Base-by-base conservation (phyloP, 1,140 invertebrate genomes). In the Linepithema humile region DNA sequence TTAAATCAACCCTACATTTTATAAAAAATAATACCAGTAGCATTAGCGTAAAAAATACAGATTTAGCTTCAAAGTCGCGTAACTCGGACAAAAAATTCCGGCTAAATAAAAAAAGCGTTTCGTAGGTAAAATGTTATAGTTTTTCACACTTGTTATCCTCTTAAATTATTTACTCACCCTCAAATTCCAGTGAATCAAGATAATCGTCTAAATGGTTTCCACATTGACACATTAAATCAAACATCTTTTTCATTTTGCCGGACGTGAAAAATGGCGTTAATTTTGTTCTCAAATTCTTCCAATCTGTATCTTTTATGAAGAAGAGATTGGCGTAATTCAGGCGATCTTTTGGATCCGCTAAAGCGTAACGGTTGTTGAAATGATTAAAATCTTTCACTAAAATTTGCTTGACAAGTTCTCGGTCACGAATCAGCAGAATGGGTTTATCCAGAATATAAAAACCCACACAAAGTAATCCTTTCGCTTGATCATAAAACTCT, bases 341-440 rank as follows among this genome's bases (percentile, higher is more conserved):
- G 12, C 84, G 75, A 75, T 93, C 92, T 0, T 43, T 20, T 17
- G 35, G 89, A 84, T 91, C 78, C 0, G 91, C 65, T 0, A 4
- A 12, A 0, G 67, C 38, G 4, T 88, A 89, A 65, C 92, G 90
- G 38, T 95, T 91, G 0, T 62, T 9, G 55, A 95, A 95, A n/a
- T 92, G 78, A 57, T 92, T 85, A 72, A 95, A 95, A 67, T 95
- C 95, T 78, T 95, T 95, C 1, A 95, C 88, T 10, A 95, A 43
- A 26, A 95, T 84, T 4, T 93, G 74, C 64, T 95, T 95, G 0
- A 95, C 83, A 0, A 95, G 69, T 6, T 94, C 91, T 0, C 93
- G 91, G 83, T 95, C 95, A 2, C 94, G 91, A 1, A 95, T 15
- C 3, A 95, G 32, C 0, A 95, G 67, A 1, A 82, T 88, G 0